Evolutionary conservation across 2,888 invertebrate species (phyloP).

Genomic region (Nymphalis urticae): DNA sequence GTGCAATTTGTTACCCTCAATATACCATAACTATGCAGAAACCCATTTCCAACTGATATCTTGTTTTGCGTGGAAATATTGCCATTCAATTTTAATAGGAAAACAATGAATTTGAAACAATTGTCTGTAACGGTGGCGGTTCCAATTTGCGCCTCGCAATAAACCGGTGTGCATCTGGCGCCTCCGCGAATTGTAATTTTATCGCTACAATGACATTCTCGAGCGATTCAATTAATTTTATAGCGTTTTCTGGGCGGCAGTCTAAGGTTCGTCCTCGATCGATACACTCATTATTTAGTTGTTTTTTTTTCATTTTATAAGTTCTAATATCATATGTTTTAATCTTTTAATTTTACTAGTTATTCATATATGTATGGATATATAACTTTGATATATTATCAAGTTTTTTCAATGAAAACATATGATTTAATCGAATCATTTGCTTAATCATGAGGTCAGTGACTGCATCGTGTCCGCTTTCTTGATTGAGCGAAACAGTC

Average conservation of each 20-base stretch:
- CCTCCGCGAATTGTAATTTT: slow-evolving; percentile 72
- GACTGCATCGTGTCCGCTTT: slow-evolving; percentile 52
- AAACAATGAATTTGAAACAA: slow-evolving; percentile 69
- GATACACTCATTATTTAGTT: slow-evolving; percentile 2
- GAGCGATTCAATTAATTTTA: slow-evolving; percentile 73
- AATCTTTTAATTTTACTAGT: too few species aligned
- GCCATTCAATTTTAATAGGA: slow-evolving; percentile 63
- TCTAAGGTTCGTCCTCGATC: slow-evolving; percentile 29
- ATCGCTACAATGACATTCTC: slow-evolving; percentile 65
- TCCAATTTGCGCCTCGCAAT: slow-evolving; percentile 73
- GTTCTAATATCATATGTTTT: too few species aligned
- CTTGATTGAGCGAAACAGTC: slow-evolving; percentile 65
- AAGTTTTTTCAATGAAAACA: neutral
- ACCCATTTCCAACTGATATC: neutral
- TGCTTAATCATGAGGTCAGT: slow-evolving; percentile 35
- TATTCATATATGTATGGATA: too few species aligned
- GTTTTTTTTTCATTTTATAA: neutral
- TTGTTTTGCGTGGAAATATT: slow-evolving; percentile 32
- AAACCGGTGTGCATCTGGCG: slow-evolving; percentile 73
- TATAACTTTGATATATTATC: neutral
- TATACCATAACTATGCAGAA: neutral
- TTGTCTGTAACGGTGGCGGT: slow-evolving; percentile 59
- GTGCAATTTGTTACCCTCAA: too few species aligned
- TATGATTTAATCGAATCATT: slow-evolving; percentile 1
- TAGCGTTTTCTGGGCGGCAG: slow-evolving; percentile 44